Base-by-base conservation (phyloP, 2,797 vertebrate genomes). In the Echeneis naucrates region DNA sequence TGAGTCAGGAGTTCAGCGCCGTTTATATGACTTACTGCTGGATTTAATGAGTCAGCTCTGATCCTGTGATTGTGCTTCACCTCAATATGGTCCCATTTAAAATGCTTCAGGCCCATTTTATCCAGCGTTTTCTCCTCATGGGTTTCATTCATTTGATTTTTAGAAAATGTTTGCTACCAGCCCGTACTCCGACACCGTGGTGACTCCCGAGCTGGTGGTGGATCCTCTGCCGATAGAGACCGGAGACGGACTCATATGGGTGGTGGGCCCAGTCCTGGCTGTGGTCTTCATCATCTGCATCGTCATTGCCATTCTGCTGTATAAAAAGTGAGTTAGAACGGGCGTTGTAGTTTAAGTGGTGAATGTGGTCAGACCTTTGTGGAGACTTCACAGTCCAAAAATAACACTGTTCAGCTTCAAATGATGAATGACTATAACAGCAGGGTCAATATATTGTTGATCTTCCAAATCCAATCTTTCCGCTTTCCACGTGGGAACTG, bases 251-350 rank as follows among this genome's bases (percentile, higher is more conserved):
- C 95, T 99, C 16, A 98, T 99, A 90, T 99, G 98, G 98, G 98
- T 99, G 86, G 96, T 99, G 0, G 98, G 98, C 44, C 98, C 98
- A 0, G 98, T 99, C 44, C 90, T 99, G 62, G 98, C 98, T 0
- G 98, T 99, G 51, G 96, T 99, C 60, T 99, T 99, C 92, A 99
- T 99, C 89, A 98, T 99, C 93, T 99, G 97, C 89, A 99, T 99
- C 0, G 98, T 99, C 76, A 99, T 99, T 0, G 98, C 97, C 64
- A 99, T 99, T 76, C 94, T 99, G 19, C 96, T 99, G 16, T 99
- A 99, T 88, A 99, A 99, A 92, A 99, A 99, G 98, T 99, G 93
- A 98, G 97, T 91, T 71, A 24, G 30, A 54, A 44, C 59, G 17
- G 19, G n/a, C 59, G 57, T 35, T 37, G 4, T 52, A 23, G 24